phyloP scores from a whole-genome alignment of 2,113 vertebrate genomes.

The Mesitornis unicolor region DNA sequence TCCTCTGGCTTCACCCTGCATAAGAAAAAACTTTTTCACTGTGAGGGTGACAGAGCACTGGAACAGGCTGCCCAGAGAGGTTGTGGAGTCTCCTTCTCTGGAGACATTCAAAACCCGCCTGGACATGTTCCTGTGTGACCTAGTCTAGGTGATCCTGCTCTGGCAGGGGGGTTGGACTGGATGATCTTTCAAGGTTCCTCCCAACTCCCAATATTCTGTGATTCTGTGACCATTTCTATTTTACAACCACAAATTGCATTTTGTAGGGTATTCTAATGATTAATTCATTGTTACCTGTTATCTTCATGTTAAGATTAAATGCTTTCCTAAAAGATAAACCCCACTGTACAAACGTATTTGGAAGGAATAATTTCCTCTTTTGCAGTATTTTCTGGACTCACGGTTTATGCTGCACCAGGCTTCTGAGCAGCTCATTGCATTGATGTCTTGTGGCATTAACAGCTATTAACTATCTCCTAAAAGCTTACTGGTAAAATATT shows the following conservation, averaged over 20 bases:
- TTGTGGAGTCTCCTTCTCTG: too few species aligned
- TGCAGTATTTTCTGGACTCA: neutral
- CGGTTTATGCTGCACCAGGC: neutral
- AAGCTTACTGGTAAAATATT: conserved; percentile 31
- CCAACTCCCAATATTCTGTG: too few species aligned
- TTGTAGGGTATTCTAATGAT: neutral
- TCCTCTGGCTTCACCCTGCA: neutral
- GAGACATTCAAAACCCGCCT: too few species aligned
- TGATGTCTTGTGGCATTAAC: neutral
- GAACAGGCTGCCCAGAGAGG: too few species aligned
- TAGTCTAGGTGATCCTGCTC: too few species aligned
- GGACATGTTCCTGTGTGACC: too few species aligned
- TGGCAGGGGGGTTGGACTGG: too few species aligned
- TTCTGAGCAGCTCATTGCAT: neutral
- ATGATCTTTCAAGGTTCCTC: too few species aligned
- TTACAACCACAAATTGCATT: neutral
- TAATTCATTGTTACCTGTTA: neutral
- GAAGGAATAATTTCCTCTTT: neutral
- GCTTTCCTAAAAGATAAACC: neutral
- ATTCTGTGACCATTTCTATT: too few species aligned
- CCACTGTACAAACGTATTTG: neutral
- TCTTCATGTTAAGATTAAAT: neutral
- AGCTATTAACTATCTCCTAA: neutral
- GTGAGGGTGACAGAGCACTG: too few species aligned
- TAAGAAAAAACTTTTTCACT: too few species aligned